A percentile compares a stretch with the other conserved stretches of the same genome.
These are phyloP conservation scores for Nomada ferruginata DNA, from an alignment of 2,888 invertebrate genomes.

Conservation along the genomic window DNA sequence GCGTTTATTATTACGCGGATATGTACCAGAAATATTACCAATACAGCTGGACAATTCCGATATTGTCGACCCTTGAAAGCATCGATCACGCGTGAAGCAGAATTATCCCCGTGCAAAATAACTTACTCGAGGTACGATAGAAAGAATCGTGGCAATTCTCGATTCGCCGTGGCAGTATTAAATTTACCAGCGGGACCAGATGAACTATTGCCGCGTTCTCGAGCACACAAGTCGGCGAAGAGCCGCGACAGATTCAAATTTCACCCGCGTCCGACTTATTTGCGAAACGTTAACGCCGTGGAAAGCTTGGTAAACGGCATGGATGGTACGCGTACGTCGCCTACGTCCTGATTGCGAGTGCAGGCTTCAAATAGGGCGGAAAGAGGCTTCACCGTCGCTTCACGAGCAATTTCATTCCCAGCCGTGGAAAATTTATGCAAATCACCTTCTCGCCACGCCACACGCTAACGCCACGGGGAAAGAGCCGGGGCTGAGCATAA, in stretches of 20 bases:
- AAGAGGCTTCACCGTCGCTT: constrained; percentile 59
- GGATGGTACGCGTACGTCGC: constrained; percentile 32
- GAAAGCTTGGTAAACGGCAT: constrained; percentile 39
- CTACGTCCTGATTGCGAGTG: constrained; percentile 56
- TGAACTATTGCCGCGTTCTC: background rate
- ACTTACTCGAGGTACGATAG: background rate
- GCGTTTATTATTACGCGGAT: too few species aligned
- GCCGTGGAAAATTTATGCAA: constrained; percentile 75
- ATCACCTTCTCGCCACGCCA: constrained; percentile 60
- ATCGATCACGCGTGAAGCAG: too few species aligned
- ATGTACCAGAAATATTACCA: background rate
- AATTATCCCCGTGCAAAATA: background rate
- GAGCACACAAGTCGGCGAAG: background rate
- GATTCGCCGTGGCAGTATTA: background rate
- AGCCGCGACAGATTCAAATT: constrained; percentile 31
- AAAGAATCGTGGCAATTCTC: background rate
- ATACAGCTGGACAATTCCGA: background rate
- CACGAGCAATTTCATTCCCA: constrained; percentile 75
- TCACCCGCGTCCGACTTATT: constrained; percentile 43
- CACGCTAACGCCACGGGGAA: constrained; percentile 12
- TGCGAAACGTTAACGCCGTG: constrained; percentile 38
- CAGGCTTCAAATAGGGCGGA: constrained; percentile 64
- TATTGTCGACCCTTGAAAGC: background rate
- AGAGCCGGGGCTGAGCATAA: constrained; percentile 41
- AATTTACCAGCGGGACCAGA: constrained; percentile 3